Evolutionary conservation across 2,113 vertebrate genomes (phyloP), one percentile per base, ranked within the genome.

Genomic region (Tapirus terrestris): DNA sequence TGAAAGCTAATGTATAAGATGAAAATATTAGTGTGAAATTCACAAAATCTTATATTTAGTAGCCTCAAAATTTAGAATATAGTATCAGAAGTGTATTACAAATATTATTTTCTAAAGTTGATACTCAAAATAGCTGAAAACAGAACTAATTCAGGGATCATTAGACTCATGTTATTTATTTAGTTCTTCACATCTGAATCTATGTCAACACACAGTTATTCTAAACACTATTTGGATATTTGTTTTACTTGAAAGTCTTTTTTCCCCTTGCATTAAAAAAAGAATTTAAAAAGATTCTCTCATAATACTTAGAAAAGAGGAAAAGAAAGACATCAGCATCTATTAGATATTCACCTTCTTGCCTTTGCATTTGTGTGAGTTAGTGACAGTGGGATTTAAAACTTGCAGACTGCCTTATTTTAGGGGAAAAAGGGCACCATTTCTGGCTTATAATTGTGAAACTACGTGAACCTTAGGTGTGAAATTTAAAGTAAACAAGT

Each of bases 1-100:
- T 97, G 20, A 89, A 98, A 97, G 84, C 82, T 97, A 95, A 14
- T 29, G 23, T 89, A 90, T 89, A 90, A 77, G 81, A 73, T 95
- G 11, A 94, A 86, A 73, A 92, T 61, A 86, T 27, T 14, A 89
- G 20, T n/a, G 0, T 72, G 33, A 92, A 97, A 70, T 96, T 13
- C 16, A 86, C 68, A 31, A 56, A 73, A 12, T 43, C 25, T 58
- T 96, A 63, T 25, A 89, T 25, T 89, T 89, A 20, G 9, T 76
- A 79, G n/a, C 6, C 21, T 96, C 21, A 80, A 39, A 76, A 75
- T 48, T 58, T 61, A 92, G 20, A 27, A 36, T 70, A 53, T 82
- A 68, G 27, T 73, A 77, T n/a, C 72, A 83, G 10, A 25, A 70
- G 53, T 67, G 13, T 89, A 43, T 79, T 70, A 39, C 33, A 94